phyloP scores from a whole-genome alignment of 2,888 invertebrate genomes.

The Caenorhabditis sulstoni region DNA sequence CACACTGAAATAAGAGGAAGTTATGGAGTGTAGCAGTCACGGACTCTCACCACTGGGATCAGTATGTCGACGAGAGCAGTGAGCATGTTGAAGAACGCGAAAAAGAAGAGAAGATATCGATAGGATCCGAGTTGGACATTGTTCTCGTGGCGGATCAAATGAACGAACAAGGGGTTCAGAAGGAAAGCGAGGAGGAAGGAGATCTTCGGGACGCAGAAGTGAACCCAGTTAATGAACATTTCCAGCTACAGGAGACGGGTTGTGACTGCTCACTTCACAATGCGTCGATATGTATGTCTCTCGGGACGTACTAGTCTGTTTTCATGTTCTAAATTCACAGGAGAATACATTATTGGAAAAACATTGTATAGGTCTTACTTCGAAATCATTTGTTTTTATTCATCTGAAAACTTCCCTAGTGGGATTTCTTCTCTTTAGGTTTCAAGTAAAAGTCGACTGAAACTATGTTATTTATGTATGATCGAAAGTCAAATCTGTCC shows the following conservation, averaged over 20 bases:
- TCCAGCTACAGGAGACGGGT: no score
- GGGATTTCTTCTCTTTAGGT: no score
- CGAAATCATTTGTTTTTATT: no score
- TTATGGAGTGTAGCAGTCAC: background rate
- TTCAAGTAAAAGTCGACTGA: no score
- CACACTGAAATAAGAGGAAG: background rate
- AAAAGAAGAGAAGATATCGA: conserved; percentile 8
- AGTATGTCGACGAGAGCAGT: conserved; percentile 1
- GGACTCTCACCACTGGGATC: conserved; percentile 5
- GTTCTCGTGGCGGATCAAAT: background rate
- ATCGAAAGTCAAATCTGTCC: no score
- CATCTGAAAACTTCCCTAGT: no score
- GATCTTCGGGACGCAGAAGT: background rate
- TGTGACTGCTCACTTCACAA: no score
- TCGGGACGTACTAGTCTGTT: background rate
- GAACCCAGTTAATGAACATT: conserved; percentile 29
- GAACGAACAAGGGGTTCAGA: conserved; percentile 4
- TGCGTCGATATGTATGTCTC: background rate
- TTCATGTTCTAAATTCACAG: no score
- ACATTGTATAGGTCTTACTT: no score
- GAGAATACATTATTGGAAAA: no score
- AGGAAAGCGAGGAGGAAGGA: conserved; percentile 1
- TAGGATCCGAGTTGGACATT: conserved; percentile 8
- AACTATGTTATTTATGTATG: no score
- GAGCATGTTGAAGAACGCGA: conserved; percentile 4